Percentiles rank a stretch among this genome's conserved stretches.
phyloP scores from a whole-genome alignment of 2,888 invertebrate genomes.

The Sphinx pinastri region DNA sequence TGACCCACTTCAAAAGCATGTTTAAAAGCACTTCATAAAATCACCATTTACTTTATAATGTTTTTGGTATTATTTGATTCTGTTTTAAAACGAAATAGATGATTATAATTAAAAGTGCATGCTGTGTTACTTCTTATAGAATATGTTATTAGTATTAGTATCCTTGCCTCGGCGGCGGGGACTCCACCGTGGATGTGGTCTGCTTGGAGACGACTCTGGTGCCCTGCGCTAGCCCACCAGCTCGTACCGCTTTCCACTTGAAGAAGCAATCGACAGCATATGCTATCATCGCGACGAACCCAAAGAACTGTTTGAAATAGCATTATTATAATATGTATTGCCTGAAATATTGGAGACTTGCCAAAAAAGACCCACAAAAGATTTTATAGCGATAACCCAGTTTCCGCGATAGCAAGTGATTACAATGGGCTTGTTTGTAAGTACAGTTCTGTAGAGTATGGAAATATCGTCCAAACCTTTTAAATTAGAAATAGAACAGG shows the following conservation, averaged over 20 bases:
- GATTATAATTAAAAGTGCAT: background rate
- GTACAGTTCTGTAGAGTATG: no score
- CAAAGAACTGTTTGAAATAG: constrained; percentile 88
- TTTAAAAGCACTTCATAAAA: no score
- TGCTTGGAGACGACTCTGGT: constrained; percentile 86
- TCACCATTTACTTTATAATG: no score
- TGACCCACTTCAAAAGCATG: background rate
- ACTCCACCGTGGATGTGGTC: constrained; percentile 81
- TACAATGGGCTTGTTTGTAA: no score
- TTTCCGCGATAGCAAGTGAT: no score
- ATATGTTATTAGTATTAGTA: constrained; percentile 51
- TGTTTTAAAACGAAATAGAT: background rate
- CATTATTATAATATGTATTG: background rate
- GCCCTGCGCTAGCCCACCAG: constrained; percentile 90
- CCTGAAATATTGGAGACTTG: no score
- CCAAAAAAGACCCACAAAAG: no score
- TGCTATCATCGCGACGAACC: constrained; percentile 90
- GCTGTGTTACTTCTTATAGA: background rate
- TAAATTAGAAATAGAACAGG: no score
- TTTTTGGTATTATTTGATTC: no score
- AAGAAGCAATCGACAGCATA: constrained; percentile 92
- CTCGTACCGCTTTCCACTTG: constrained; percentile 87
- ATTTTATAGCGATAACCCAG: no score
- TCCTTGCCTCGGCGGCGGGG: constrained; percentile 60
- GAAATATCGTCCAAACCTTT: no score